phyloP scores from a whole-genome alignment of 2,113 vertebrate genomes.

The Abramis brama region DNA sequence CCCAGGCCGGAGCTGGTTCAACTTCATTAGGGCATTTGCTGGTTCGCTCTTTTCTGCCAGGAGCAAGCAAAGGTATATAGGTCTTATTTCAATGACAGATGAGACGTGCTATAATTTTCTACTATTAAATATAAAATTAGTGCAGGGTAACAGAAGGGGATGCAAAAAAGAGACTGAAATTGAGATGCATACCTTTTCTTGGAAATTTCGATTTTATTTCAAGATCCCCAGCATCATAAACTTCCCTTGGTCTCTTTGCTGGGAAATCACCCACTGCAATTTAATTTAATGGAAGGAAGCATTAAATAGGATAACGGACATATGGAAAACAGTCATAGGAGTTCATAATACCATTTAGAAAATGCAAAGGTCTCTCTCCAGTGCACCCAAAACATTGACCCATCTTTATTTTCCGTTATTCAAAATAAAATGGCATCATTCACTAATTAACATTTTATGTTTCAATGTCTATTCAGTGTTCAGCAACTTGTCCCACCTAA shows the following conservation, averaged over 20 bases:
- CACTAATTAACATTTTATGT: not conserved
- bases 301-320: not conserved
- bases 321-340: not conserved
- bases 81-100: not conserved
- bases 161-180: not conserved
- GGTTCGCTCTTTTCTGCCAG: constrained; percentile 65
- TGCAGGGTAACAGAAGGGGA: not conserved
- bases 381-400: not conserved
- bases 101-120: not conserved
- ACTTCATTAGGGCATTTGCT: constrained; percentile 94
- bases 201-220: constrained; percentile 94
- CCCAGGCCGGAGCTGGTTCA: constrained; percentile 93
- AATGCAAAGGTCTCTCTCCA: not conserved
- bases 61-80: not conserved
- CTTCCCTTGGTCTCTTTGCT: constrained; percentile 83
- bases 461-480: not conserved
- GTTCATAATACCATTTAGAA: not conserved
- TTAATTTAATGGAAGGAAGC: constrained; percentile 75
- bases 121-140: not conserved
- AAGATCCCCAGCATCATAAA: constrained; percentile 74
- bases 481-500: not conserved
- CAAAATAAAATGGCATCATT: not conserved
- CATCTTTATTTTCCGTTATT: too few species aligned
- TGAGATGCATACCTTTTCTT: constrained; percentile 79
- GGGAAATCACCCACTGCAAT: constrained; percentile 77